Evolutionary conservation across 2,797 vertebrate genomes (phyloP), one percentile per base, ranked within the genome.

Genomic region (Gallinago stenura): DNA sequence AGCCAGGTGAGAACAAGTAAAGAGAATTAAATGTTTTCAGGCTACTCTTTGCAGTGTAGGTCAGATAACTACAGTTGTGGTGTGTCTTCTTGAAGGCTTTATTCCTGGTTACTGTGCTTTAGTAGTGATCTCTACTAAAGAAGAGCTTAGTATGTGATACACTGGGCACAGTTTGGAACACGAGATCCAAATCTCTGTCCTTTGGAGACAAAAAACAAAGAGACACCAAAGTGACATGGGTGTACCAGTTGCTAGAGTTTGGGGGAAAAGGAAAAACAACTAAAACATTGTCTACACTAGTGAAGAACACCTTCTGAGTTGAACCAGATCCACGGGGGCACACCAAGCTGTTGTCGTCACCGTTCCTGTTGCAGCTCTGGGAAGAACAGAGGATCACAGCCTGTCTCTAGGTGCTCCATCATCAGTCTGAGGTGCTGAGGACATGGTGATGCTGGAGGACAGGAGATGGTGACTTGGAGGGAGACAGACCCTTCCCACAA

Each of bases 21-120:
- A 82, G 90, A 94, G 96, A 96, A 93, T 90, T 17, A 85, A 90
- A 91, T 83, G 37, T 95, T 96, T 96, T 96, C 75, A 68, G 87
- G 60, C 45, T 0, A 1, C 57, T 84, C 54, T 70, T 51, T 83
- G 56, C 58, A 56, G 43, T 60, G 54, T 35, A 56, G 58, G 90
- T 89, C 93, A 61, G 80, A 39, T 95, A 93, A 73, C 73, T 51
- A 2, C 70, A 87, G 35, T 71, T 1, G 0, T 50, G 45, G 15
- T 60, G 19, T 89, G 25, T 80, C 80, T 82, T 69, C 77, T 56
- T 68, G 64, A 53, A 75, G 83, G 66, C n/a, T 69, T 20, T 33
- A 1, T 64, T 73, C 11, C 30, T 22, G 75, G 68, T 91, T 65
- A 50, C 46, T 71, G 7, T 73, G 46, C 41, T n/a, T n/a, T n/a